Conservation (phyloP, 2,113 vertebrate species). For the Salvelinus sp. region DNA sequence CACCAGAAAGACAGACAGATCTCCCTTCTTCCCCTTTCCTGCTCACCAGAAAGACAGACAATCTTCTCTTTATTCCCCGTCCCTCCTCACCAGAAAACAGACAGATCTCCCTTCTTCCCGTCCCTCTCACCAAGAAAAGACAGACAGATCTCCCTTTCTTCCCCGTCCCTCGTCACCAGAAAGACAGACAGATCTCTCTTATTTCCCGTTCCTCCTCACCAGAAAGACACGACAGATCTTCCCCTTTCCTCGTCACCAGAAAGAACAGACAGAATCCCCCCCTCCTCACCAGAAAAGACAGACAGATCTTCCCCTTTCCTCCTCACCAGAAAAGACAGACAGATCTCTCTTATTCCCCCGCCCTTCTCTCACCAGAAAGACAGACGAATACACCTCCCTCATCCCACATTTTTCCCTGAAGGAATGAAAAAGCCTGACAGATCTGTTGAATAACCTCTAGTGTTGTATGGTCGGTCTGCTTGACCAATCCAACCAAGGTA, state of each 20-base stretch:
- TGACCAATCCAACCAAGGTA: conserved; percentile 68
- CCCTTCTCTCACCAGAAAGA: conserved; percentile 15
- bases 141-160: background rate
- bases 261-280: background rate
- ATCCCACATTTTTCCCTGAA: background rate
- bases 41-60: background rate
- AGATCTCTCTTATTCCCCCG: background rate
- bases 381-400: background rate
- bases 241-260: background rate
- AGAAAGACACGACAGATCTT: background rate
- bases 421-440: conserved; percentile 12
- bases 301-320: background rate
- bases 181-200: background rate
- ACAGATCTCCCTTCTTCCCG: background rate
- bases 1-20: background rate
- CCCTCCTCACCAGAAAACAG: conserved; percentile 13
- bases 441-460: background rate
- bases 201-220: background rate
- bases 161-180: background rate
- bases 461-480: conserved; percentile 1
- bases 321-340: background rate
- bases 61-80: background rate
- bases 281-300: background rate
- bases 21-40: background rate
- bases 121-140: background rate